Evolutionary conservation across 2,888 invertebrate species (phyloP), one percentile per base, ranked within the genome.

Genomic region (Erebia palarica): DNA sequence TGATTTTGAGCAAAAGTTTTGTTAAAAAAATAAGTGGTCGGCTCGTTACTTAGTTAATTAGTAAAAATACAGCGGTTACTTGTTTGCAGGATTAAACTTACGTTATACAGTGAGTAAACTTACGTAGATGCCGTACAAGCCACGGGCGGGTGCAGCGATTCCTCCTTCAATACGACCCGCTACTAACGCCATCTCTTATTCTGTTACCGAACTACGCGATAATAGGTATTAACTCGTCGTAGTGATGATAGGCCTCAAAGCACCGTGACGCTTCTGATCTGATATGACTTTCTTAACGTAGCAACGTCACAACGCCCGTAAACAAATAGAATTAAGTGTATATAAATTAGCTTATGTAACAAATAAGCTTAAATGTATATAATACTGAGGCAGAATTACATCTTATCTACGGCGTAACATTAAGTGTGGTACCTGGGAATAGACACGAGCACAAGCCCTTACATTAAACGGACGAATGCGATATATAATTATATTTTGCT

Each of bases 371-470:
- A 92, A 88, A 92, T 92, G 91, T 92, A 92, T 91, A 91, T 93
- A 93, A 93, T 93, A 93, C 93, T 93, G 93, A 92, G 93, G 92
- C 92, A 91, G 92, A 92, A 91, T 91, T 92, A 92, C 92, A 92
- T 90, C 92, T 93, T 92, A 93, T 88, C 92, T 93, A 92, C 92
- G 88, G 90, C 90, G 88, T 92, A 91, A 91, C 88, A 91, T 91
- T 92, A 90, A 88, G 88, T 87, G 89, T 91, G 91, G 90, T 92
- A 91, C 91, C 88, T 90, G 91, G 91, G 90, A 90, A 84, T 91
- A 92, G 91, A 92, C 91, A 92, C 88, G 93, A 92, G 93, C 92
- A 88, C 89, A 92, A 92, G 92, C 92, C 91, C 93, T 92, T 92
- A 92, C 86, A 87, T 89, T 90, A 91, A 89, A 91, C 93, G 93